Conservation (phyloP, 1,140 invertebrate species). For the Procambarus clarkii region DNA sequence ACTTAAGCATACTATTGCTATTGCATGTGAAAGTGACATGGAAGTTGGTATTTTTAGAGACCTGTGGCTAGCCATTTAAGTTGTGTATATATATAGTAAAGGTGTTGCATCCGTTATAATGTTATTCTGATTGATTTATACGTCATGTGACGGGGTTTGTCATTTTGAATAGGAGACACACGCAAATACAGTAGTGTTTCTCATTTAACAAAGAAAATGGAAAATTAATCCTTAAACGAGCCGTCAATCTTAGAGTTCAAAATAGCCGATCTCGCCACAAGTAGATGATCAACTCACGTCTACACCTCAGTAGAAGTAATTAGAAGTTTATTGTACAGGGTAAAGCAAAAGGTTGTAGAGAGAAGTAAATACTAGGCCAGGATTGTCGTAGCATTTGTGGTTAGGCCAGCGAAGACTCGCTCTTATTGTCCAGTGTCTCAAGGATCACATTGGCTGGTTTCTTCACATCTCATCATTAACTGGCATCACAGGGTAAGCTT, state of each 20-base stretch:
- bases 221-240: background rate
- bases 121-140: background rate
- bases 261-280: conserved; percentile 8
- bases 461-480: conserved; percentile 34
- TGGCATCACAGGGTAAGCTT: conserved; percentile 62
- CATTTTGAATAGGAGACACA: conserved; percentile 17
- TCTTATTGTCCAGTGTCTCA: background rate
- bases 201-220: background rate
- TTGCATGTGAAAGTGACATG: conserved; percentile 47
- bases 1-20: conserved; percentile 36
- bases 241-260: conserved; percentile 23
- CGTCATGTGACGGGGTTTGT: conserved; percentile 41
- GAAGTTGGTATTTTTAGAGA: conserved; percentile 47
- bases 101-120: conserved; percentile 26
- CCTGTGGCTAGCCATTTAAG: conserved; percentile 41
- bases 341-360: conserved; percentile 10
- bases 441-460: background rate
- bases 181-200: background rate
- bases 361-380: conserved; percentile 12
- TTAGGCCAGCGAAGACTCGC: background rate
- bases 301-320: conserved; percentile 37
- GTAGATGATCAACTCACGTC: conserved; percentile 9
- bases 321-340: conserved; percentile 40
- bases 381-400: conserved; percentile 8
- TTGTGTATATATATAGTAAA: conserved; percentile 39